Conservation (phyloP, 2,888 invertebrate genomes). For the Steinernema hermaphroditum region DNA sequence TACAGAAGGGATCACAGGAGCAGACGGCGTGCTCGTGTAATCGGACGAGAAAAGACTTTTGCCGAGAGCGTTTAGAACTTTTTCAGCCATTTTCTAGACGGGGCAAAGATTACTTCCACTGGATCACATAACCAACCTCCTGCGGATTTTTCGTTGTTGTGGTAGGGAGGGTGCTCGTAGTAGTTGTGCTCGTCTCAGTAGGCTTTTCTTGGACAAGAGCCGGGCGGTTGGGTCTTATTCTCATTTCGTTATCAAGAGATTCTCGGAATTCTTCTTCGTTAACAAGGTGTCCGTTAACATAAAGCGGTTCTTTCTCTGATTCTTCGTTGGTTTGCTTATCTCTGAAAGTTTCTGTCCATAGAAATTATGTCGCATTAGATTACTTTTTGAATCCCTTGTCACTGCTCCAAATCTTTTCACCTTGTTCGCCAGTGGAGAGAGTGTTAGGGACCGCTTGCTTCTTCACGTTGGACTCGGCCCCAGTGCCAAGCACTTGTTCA, state of each 20-base stretch:
- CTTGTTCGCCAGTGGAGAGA: slow-evolving; percentile 4
- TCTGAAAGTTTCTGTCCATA: no score
- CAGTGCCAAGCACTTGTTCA: slow-evolving; percentile 2
- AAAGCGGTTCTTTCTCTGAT: slow-evolving; percentile 5
- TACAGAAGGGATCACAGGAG: not conserved
- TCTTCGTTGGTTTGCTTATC: no score
- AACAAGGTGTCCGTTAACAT: not conserved
- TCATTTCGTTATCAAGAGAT: not conserved
- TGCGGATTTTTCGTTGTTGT: slow-evolving; percentile 1
- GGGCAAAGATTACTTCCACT: not conserved
- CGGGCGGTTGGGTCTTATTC: not conserved
- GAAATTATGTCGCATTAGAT: not conserved
- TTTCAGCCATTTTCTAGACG: slow-evolving; percentile 24
- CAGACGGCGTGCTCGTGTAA: not conserved
- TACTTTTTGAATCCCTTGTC: not conserved
- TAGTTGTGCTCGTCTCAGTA: not conserved
- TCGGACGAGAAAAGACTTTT: slow-evolving; percentile 15
- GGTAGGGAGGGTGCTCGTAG: not conserved
- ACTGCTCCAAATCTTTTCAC: slow-evolving; percentile 23
- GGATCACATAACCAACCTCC: not conserved
- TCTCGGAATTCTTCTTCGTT: not conserved
- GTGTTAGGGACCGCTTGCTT: not conserved
- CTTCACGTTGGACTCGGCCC: not conserved
- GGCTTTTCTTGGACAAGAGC: slow-evolving; percentile 2
- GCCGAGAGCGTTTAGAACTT: slow-evolving; percentile 4